These are phyloP conservation scores for Coryphaenoides rupestris DNA, from an alignment of 2,113 vertebrate species.

Conservation along the genomic window DNA sequence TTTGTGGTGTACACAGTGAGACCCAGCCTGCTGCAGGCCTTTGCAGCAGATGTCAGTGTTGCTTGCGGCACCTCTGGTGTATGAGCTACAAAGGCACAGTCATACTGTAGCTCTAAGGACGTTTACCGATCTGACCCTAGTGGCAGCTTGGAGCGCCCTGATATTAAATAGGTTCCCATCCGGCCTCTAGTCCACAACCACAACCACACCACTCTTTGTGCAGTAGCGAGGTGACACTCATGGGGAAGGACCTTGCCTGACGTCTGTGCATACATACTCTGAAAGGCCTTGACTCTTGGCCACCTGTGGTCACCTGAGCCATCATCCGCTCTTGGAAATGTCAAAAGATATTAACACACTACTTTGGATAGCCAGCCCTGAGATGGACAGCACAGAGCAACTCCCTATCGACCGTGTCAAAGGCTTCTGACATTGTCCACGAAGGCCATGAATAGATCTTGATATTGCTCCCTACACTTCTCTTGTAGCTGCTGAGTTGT, in stretches of 20 bases:
- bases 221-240: not conserved
- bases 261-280: not conserved
- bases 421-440: not conserved
- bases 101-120: not conserved
- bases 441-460: too few species aligned
- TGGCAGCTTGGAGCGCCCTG: not conserved
- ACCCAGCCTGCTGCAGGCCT: not conserved
- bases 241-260: not conserved
- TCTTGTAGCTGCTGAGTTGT: too few species aligned
- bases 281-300: not conserved
- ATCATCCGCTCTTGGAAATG: not conserved
- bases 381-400: not conserved
- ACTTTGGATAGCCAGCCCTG: not conserved
- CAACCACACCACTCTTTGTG: not conserved
- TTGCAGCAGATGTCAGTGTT: not conserved
- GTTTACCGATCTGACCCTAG: not conserved
- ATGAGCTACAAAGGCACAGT: not conserved
- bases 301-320: not conserved
- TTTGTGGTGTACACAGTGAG: not conserved
- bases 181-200: not conserved
- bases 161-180: slow-evolving; percentile 2
- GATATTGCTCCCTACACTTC: too few species aligned
- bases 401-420: not conserved
- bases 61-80: not conserved
- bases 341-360: not conserved